Base-by-base conservation (phyloP, 2,113 vertebrate species). In the Irena cyanogastra region DNA sequence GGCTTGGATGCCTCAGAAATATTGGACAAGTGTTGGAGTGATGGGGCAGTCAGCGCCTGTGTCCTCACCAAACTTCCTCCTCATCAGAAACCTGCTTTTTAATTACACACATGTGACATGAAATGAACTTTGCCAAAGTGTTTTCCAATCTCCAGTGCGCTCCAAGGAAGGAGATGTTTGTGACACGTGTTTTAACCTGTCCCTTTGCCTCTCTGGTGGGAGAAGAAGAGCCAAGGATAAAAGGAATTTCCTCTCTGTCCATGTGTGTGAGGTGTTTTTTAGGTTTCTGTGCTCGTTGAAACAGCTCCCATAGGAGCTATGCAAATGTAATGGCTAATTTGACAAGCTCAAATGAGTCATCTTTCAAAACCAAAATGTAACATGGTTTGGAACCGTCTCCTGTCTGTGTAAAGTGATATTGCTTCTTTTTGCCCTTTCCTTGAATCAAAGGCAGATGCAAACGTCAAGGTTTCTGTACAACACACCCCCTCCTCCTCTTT, bases 251-350 rank as follows among this genome's bases (percentile, higher is more conserved):
- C 4, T 20, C 39, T 56, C 47, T 83, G 83, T 33, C 31, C 3
- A 0, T 37, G 44, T 20, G 24, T 30, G 11, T 14, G 42, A 11
- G 16, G 19, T 74, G 50, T 24, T 87, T 85, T 95, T 81, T 44
- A 42, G 63, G 14, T 80, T 86, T 83, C 79, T n/a, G 60, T 12
- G 39, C 68, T 78, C 16, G 1, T 50, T 87, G 57, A 41, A 89
- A 53, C 1, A 6, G 54, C 80, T 90, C 84, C 84, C 42, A 5
- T 19, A 59, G 77, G 86, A 79, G 80, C 57, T 53, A 80, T 54
- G 92, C 87, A 95, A 96, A 94, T 78, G 90, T 83, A 97, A 94
- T 91, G 89, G 96, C 39, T 96, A 87, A 97, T 97, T 96, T 95
- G 92, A 95, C 81, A 75, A 79, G 85, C 95, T 92, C 31, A 60